A percentile compares a stretch with the other conserved stretches of the same genome.
phyloP scores from a whole-genome alignment of 2,888 invertebrate genomes.

The Ditylenchus weischeri region DNA sequence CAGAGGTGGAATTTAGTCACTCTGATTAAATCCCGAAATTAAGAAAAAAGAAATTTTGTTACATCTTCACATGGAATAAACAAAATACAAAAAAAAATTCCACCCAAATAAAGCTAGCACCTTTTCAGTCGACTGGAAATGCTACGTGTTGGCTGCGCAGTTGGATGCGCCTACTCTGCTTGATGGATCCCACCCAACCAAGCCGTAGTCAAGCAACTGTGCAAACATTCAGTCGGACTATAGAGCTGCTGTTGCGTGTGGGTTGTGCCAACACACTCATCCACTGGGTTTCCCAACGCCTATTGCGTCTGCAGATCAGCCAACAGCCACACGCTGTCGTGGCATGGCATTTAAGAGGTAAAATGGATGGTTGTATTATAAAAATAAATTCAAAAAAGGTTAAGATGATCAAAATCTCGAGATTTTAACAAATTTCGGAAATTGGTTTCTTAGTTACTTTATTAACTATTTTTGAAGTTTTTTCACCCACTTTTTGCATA shows the following conservation, averaged over 20 bases:
- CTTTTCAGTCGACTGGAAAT: conserved; percentile 43
- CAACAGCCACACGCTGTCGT: conserved; percentile 51
- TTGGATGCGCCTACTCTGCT: conserved; percentile 51
- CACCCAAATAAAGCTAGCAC: not conserved
- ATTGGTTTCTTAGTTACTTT: no score
- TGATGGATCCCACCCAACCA: conserved; percentile 42
- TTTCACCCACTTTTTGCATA: no score
- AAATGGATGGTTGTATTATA: no score
- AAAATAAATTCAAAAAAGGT: no score
- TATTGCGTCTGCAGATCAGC: conserved; percentile 34
- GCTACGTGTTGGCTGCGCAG: conserved; percentile 47
- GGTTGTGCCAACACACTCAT: conserved; percentile 47
- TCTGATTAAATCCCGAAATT: no score
- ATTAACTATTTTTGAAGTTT: no score
- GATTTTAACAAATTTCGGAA: no score
- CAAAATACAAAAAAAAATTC: not conserved
- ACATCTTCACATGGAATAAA: no score
- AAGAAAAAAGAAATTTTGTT: no score
- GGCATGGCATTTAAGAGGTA: no score
- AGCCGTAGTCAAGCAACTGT: conserved; percentile 35
- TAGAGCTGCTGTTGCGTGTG: conserved; percentile 40
- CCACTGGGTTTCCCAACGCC: conserved; percentile 49
- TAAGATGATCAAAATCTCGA: no score
- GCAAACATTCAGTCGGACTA: conserved; percentile 45
- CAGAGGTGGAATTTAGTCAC: no score